A percentile compares a stretch with the other conserved stretches of the same genome.
phyloP scores from a whole-genome alignment of 2,113 vertebrate genomes.

The Ellobius talpinus region DNA sequence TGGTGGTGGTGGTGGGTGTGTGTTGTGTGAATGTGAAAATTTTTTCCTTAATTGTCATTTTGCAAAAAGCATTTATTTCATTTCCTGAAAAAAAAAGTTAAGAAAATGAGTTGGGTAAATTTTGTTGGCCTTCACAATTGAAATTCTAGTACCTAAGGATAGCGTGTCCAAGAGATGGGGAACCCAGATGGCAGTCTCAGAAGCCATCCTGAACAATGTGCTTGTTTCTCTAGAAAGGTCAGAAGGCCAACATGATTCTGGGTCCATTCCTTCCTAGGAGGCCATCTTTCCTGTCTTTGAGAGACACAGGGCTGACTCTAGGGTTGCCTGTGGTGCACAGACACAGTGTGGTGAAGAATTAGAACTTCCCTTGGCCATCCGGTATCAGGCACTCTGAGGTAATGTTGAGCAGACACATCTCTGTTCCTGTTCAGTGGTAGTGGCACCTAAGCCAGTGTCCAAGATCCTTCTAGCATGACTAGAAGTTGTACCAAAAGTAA shows the following conservation, averaged over 20 bases:
- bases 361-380: neutral
- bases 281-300: neutral
- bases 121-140: neutral
- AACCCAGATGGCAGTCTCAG: conserved; percentile 42
- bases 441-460: neutral
- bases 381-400: neutral
- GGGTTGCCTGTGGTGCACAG: neutral
- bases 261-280: conserved; percentile 29
- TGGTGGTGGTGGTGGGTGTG: neutral
- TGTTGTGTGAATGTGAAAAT: neutral
- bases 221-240: neutral
- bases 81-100: neutral
- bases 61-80: neutral
- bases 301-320: neutral
- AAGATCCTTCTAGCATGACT: neutral
- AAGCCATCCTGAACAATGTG: conserved; percentile 38
- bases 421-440: neutral
- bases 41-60: neutral
- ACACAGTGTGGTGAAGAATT: neutral
- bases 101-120: conserved; percentile 11
- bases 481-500: neutral
- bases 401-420: neutral
- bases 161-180: neutral
- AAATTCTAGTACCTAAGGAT: conserved; percentile 40
- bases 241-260: neutral